Evolutionary conservation across 2,113 vertebrate genomes (phyloP).

Genomic region (Notarius lentiginosus): DNA sequence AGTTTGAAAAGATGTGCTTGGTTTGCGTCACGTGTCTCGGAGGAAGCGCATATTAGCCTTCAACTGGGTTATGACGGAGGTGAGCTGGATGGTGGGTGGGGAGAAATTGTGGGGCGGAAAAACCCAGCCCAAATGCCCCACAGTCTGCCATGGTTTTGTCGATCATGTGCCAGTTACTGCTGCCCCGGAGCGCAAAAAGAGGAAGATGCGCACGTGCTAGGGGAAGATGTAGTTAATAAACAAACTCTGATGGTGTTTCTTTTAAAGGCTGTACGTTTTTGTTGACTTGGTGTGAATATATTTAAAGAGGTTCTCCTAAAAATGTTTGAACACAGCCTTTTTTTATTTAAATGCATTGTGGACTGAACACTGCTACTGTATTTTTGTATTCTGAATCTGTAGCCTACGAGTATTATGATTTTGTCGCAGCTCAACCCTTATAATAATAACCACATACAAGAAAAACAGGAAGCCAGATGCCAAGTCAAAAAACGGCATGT

Average conservation of each 20-base stretch:
- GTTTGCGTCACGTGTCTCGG: no score
- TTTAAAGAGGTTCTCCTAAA: background rate
- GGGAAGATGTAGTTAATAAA: constrained; percentile 3
- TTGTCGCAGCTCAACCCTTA: background rate
- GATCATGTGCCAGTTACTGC: background rate
- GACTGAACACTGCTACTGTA: background rate
- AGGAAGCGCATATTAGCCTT: no score
- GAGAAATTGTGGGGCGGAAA: background rate
- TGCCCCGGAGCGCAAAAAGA: background rate
- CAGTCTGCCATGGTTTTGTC: background rate
- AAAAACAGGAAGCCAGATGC: constrained; percentile 17
- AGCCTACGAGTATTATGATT: no score
- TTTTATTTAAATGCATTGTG: background rate
- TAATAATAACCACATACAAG: background rate
- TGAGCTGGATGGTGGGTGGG: no score
- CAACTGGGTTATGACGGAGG: no score
- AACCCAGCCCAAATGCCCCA: background rate
- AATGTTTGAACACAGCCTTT: background rate
- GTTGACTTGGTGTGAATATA: background rate
- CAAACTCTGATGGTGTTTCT: background rate
- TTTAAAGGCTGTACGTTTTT: background rate
- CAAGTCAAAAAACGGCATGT: background rate
- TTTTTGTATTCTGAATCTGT: background rate
- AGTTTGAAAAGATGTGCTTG: background rate
- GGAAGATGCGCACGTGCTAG: no score